Base-by-base conservation (phyloP, 2,113 vertebrate genomes). In the Mormoops blainvillei region DNA sequence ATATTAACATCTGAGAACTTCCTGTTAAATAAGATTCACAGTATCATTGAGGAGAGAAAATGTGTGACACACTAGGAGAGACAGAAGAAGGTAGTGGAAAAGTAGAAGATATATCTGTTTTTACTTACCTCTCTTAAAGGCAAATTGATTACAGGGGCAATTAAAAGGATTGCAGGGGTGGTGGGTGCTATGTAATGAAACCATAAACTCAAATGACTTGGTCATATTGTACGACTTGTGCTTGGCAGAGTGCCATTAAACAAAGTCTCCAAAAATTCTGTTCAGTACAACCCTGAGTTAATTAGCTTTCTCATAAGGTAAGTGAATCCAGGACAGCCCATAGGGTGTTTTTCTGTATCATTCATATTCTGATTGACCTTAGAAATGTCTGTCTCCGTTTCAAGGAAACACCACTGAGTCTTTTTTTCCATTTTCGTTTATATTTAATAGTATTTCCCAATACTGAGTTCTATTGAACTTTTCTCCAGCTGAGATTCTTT, bases 71-170 rank as follows among this genome's bases (percentile, higher is more conserved):
- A 78, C 31, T 70, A 82, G 19, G 22, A 83, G 14, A 52, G 4
- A 54, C 31, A 92, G 61, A 87, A 68, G 20, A 88, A 63, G 19
- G 12, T 28, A 81, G 14, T 67, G 88, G 31, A 82, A 90, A 95
- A 28, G 84, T 20, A 92, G 61, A 89, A 81, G 87, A 14, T 1
- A 28, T 54, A 31, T 81, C 43, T 94, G 65, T 80, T 94, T 97
- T 95, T 95, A 63, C 28, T 50, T 45, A 38, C 63, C 28, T 70
- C 52, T 88, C 76, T 91, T 92, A 93, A 82, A 58, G n/a, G 6
- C 18, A 85, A 85, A 96, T 92, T 94, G 94, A 96, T 95, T 85
- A 83, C 19, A 68, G 48, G 70, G 26, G 7, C 28, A 97, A 67
- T 94, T 92, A 78, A 90, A 68, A 31, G 36, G 8, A 81, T 70